Base-by-base conservation (phyloP, 1,140 invertebrate species). In the Drosophila yakuba region DNA sequence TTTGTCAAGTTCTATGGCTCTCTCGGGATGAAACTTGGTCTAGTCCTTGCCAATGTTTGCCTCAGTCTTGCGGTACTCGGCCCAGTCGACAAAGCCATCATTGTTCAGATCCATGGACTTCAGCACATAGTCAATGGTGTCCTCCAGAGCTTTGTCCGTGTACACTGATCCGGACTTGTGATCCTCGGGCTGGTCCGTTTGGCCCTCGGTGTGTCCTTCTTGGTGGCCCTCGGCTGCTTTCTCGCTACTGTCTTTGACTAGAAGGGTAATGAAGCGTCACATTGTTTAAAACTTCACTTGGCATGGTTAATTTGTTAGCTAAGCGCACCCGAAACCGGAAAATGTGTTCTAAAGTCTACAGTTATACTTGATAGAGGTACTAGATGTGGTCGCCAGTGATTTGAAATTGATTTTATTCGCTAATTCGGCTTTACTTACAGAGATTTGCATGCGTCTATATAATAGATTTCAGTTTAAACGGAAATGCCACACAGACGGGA, bases 81-180 rank as follows among this genome's bases (percentile, higher is more conserved):
- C 85, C 91, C 96, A 97, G 85, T 96, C 95, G 56, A 97, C 95
- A 83, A 93, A 97, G 2, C 97, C 97, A 91, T 97, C 96, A 20
- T 94, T 93, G 91, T 97, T 95, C n/a, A 92, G 92, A 90, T 97
- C 97, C 82, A 96, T 95, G 61, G 94, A 93, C 55, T 94, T 93
- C 7, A 97, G 91, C 15, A 96, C 95, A 14, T 94, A 93, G 81
- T 97, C 96, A 39, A 97, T 95, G 60, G 96, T 94, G 45, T 94
- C 93, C n/a, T 91, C 74, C 0, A 97, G 89, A 55, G 95, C 94
- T 5, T 94, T 92, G 79, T 97, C 96, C 41, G 93, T 93, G 50
- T 91, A 91, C 5, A 89, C 71, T 11, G 43, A 63, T 15, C 75
- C 77, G 2, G 51, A 12, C 41, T 77, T 80, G 11, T 88, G 60